Percentiles rank a stretch among this genome's conserved stretches.
These are phyloP conservation scores for Salminus brasiliensis DNA, from an alignment of 2,113 vertebrate genomes.

Conservation along the genomic window DNA sequence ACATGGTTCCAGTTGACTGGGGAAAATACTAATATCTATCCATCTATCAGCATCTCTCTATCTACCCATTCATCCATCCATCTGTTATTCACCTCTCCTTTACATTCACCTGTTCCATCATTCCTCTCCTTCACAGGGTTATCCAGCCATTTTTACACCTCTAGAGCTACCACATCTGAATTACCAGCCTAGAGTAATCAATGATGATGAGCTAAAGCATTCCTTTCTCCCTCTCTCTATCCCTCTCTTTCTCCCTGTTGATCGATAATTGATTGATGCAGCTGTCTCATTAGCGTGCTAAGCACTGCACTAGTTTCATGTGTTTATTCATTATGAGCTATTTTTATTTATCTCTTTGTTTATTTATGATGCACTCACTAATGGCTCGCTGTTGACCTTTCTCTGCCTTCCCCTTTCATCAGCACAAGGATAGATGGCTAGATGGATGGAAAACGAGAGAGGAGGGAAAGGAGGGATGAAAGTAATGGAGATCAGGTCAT, in stretches of 20 bases:
- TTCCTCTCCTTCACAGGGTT: slow-evolving; percentile 56
- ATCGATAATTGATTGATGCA: slow-evolving; percentile 31
- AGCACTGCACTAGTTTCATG: slow-evolving; percentile 40
- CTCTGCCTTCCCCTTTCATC: neutral
- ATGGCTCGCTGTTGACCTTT: neutral
- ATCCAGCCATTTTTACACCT: slow-evolving; percentile 7
- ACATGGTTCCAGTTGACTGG: no score
- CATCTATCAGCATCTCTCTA: no score
- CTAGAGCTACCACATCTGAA: slow-evolving; percentile 55
- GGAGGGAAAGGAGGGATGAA: no score
- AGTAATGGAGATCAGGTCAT: neutral
- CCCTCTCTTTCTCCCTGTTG: slow-evolving; percentile 50
- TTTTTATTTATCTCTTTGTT: slow-evolving; percentile 32
- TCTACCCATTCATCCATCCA: neutral
- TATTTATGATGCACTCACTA: slow-evolving; percentile 6
- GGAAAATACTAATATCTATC: no score
- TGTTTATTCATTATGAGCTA: slow-evolving; percentile 32
- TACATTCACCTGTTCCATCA: slow-evolving; percentile 9
- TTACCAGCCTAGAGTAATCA: slow-evolving; percentile 21
- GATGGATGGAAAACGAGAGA: neutral
- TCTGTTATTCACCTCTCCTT: neutral
- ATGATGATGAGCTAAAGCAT: neutral
- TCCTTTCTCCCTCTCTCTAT: slow-evolving; percentile 25
- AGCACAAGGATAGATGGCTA: slow-evolving; percentile 9
- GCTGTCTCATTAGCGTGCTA: slow-evolving; percentile 29